These are phyloP conservation scores for Drosophila rellima DNA, from an alignment of 2,888 invertebrate genomes.

Conservation along the genomic window DNA sequence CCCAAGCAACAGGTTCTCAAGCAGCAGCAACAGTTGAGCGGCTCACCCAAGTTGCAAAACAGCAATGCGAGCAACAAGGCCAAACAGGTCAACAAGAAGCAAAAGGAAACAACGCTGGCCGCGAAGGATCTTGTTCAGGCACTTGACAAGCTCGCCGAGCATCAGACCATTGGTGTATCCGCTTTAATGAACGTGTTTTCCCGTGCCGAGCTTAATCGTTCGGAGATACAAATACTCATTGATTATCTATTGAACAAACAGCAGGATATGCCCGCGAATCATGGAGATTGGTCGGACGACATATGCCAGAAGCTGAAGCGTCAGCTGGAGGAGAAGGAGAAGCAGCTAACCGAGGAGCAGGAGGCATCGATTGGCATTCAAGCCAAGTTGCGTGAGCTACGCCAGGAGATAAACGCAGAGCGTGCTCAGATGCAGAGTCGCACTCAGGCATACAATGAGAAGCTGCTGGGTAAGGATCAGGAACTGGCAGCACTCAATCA, in stretches of 20 bases:
- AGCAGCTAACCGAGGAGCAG: slow-evolving; percentile 90
- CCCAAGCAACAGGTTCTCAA: slow-evolving; percentile 76
- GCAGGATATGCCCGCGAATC: slow-evolving; percentile 91
- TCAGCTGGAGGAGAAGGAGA: slow-evolving; percentile 95
- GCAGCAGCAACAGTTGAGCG: slow-evolving; percentile 72
- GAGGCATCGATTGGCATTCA: slow-evolving; percentile 91
- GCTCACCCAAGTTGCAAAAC: slow-evolving; percentile 83
- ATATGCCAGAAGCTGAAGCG: slow-evolving; percentile 94
- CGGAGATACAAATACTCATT: slow-evolving; percentile 95
- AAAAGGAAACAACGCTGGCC: slow-evolving; percentile 85
- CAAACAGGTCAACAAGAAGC: slow-evolving; percentile 58
- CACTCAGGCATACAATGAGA: slow-evolving; percentile 82
- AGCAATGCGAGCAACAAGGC: slow-evolving; percentile 74
- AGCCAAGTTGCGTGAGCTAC: slow-evolving; percentile 92
- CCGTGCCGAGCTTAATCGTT: slow-evolving; percentile 93
- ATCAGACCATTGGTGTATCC: slow-evolving; percentile 90
- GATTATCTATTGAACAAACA: slow-evolving; percentile 96
- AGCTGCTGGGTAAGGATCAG: slow-evolving; percentile 81
- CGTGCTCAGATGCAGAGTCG: slow-evolving; percentile 83
- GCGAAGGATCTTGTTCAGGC: slow-evolving; percentile 78
- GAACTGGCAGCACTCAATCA: slow-evolving; percentile 81
- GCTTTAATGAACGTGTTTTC: slow-evolving; percentile 91
- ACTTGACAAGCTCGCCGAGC: slow-evolving; percentile 88
- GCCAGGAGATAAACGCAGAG: slow-evolving; percentile 86
- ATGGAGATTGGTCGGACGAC: slow-evolving; percentile 96